These are phyloP conservation scores for Pantherophis guttatus DNA, from an alignment of 2,113 vertebrate genomes.

Conservation along the genomic window DNA sequence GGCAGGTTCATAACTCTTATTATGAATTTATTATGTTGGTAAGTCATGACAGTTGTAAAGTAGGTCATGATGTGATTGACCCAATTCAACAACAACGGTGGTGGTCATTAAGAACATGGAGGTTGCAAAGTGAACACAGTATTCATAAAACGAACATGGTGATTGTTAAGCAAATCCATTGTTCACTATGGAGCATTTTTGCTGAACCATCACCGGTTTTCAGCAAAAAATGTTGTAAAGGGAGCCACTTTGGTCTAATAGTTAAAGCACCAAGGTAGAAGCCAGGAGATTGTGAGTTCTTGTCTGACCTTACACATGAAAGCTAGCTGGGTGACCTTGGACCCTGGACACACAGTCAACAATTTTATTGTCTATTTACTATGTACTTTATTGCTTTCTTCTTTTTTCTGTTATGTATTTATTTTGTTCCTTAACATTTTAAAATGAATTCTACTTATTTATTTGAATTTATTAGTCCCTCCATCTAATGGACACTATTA, in stretches of 20 bases:
- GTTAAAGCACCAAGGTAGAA: background rate
- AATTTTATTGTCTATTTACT: background rate
- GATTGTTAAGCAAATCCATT: background rate
- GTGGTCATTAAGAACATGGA: background rate
- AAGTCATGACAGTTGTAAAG: background rate
- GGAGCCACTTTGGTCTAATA: background rate
- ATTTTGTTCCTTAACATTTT: background rate
- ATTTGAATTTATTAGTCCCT: background rate
- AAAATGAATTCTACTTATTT: background rate
- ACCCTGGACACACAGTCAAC: background rate
- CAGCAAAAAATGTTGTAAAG: background rate
- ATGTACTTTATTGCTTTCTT: background rate
- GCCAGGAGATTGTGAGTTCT: background rate
- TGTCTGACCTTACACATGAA: background rate
- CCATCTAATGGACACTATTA: background rate
- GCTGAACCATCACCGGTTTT: background rate
- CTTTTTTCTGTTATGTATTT: background rate
- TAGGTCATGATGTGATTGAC: background rate
- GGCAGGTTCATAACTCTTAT: background rate
- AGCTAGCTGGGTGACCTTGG: background rate
- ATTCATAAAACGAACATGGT: background rate
- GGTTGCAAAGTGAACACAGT: background rate
- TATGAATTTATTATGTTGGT: background rate
- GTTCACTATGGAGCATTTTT: background rate
- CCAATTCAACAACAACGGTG: background rate